Conservation (phyloP, 2,888 invertebrate genomes). For the Ceratothoa steindachneri region DNA sequence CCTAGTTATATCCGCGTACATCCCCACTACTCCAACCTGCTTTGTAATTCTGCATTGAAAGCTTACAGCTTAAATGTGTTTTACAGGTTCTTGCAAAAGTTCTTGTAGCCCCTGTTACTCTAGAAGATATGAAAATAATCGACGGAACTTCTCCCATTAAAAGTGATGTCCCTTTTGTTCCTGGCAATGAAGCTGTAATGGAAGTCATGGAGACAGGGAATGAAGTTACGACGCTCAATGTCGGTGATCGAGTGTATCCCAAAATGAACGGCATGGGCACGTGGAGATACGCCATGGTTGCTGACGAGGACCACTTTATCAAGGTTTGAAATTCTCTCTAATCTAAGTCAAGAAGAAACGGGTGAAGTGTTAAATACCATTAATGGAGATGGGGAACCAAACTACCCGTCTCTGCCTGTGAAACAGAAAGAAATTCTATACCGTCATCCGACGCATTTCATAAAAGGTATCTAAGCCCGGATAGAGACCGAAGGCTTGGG, state of each 20-base stretch:
- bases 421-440: too few species aligned
- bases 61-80: background rate
- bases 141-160: slow-evolving; percentile 80
- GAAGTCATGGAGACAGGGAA: slow-evolving; percentile 69
- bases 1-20: too few species aligned
- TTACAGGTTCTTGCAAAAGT: slow-evolving; percentile 72
- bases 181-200: slow-evolving; percentile 93
- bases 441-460: too few species aligned
- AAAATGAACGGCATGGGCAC: slow-evolving; percentile 72
- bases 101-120: slow-evolving; percentile 89
- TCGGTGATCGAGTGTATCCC: slow-evolving; percentile 80
- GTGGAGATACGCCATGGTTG: slow-evolving; percentile 72
- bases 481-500: too few species aligned
- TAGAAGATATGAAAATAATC: slow-evolving; percentile 95
- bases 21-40: too few species aligned
- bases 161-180: slow-evolving; percentile 76
- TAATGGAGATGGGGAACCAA: too few species aligned
- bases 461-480: too few species aligned
- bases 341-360: too few species aligned
- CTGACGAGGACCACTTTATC: slow-evolving; percentile 60
- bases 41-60: too few species aligned
- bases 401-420: too few species aligned
- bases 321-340: too few species aligned
- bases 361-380: too few species aligned
- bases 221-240: slow-evolving; percentile 50